Base-by-base conservation (phyloP, 2,888 invertebrate species). In the Chymomyza amoena region DNA sequence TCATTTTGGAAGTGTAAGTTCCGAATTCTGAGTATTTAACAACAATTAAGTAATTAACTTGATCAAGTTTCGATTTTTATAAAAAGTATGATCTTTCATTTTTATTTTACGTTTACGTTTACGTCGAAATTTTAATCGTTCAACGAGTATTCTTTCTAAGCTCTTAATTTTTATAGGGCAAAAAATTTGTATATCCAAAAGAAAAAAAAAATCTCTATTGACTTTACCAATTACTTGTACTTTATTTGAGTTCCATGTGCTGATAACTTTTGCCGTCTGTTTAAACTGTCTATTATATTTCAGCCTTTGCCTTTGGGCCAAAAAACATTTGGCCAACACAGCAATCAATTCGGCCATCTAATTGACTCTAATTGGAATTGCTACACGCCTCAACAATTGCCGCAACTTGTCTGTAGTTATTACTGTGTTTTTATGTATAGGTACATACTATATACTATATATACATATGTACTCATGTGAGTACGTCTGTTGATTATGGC, bases 281-380 rank as follows among this genome's bases (percentile, higher is more conserved):
- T 45, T 13, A 13, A 45, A 45, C 13, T 45, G 39, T 45, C 39
- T 45, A 45, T 45, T 45, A 4, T 45, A 45, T 45, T 45, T 45
- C n/a, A 16, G 54, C 20, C 54, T 9, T 20, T 20, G 16, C 18
- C 54, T 9, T 62, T 62, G 7, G 63, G 13, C 25, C 18, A 61
- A 36, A 54, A 52, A 25, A 66, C 56, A 70, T 10, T 32, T 6
- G 50, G 54, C 36, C 45, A 39, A 66, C 69, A 60, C 13, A 63
- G 18, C 18, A 61, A 67, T 16, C 32, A n/a, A 63, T 28, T 69
- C 69, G 66, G 65, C 61, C 69, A 57, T 64, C 74, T 84, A 83
- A 84, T 81, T 81, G 83, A 79, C 83, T 76, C 74, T 84, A 84
- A 84, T 84, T 84, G 83, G 77, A 77, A 81, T 78, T 78, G 70